These are phyloP conservation scores for Pentamera pediparva DNA, from an alignment of 53 echinoderm and acorn worm genomes.

Conservation along the genomic window DNA sequence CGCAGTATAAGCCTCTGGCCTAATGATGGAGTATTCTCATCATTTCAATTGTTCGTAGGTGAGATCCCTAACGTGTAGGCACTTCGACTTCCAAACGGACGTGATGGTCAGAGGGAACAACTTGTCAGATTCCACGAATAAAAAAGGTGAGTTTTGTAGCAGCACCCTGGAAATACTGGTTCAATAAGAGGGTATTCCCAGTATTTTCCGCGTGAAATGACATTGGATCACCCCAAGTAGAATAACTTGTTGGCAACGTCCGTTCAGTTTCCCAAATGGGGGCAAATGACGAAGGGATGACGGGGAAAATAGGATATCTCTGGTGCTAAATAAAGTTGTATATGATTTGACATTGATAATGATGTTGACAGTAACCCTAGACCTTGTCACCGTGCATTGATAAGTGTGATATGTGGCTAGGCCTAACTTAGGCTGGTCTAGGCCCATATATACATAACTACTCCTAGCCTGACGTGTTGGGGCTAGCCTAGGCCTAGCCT, in stretches of 20 bases:
- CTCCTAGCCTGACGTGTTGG: too few species aligned
- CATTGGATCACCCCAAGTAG: slow-evolving; percentile 12
- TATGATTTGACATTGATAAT: slow-evolving; percentile 15
- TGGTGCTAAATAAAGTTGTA: slow-evolving; percentile 12
- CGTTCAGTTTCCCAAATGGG: slow-evolving; percentile 9
- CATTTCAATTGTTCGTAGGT: slow-evolving; percentile 10
- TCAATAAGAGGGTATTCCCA: background rate
- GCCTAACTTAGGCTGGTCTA: slow-evolving; percentile 11
- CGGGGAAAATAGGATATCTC: slow-evolving; percentile 18
- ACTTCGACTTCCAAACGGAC: background rate
- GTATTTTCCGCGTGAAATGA: slow-evolving; percentile 26
- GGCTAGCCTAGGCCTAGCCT: too few species aligned
- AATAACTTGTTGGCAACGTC: too few species aligned
- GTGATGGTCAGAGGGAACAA: background rate
- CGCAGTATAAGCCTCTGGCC: slow-evolving; percentile 28
- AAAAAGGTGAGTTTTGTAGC: slow-evolving; percentile 19
- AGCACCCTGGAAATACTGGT: slow-evolving; percentile 2
- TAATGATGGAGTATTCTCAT: slow-evolving; percentile 11
- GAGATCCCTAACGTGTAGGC: background rate
- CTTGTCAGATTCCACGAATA: slow-evolving; percentile 4
- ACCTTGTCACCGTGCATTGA: too few species aligned
- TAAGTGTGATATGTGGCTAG: too few species aligned
- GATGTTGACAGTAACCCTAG: slow-evolving; percentile 3
- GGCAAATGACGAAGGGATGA: slow-evolving; percentile 5
- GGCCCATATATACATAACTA: slow-evolving; percentile 8